phyloP scores from a whole-genome alignment of 2,888 invertebrate genomes.

The Volucella bombylans region DNA sequence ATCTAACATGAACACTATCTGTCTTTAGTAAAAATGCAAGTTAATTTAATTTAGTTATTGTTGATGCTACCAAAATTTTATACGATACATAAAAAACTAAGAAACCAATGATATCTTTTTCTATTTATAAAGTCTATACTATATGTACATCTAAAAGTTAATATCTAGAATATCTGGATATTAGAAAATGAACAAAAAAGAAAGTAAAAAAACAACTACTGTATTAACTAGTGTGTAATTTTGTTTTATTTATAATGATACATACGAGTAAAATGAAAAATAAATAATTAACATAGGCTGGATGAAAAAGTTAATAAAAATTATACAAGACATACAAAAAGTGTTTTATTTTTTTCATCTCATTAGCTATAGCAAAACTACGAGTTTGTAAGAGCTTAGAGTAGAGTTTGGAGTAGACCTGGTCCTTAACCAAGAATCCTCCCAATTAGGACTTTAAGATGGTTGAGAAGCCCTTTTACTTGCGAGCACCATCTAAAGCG shows the following conservation, averaged over 20 bases:
- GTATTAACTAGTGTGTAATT: constrained; percentile 68
- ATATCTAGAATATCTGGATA: neutral
- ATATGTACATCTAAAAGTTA: neutral
- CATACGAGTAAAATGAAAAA: constrained; percentile 16
- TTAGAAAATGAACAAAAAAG: constrained; percentile 6
- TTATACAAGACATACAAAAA: constrained; percentile 53
- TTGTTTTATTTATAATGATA: constrained; percentile 63
- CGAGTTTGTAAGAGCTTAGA: too few relatives aligned
- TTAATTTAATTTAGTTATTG: constrained; percentile 54
- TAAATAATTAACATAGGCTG: constrained; percentile 55
- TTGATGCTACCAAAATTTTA: constrained; percentile 56
- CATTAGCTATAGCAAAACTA: neutral
- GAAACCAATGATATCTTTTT: constrained; percentile 28
- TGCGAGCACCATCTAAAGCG: too few relatives aligned
- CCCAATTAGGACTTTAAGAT: too few relatives aligned
- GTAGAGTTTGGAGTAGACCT: too few relatives aligned
- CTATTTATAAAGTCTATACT: constrained; percentile 36
- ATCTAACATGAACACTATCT: constrained; percentile 13
- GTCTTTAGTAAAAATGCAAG: constrained; percentile 45
- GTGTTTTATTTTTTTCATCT: constrained; percentile 13
- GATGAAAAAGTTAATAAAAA: constrained; percentile 55
- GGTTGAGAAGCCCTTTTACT: too few relatives aligned
- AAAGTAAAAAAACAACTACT: constrained; percentile 22
- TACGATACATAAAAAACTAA: constrained; percentile 27
- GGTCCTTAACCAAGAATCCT: too few relatives aligned